Percentiles rank a stretch among this genome's conserved stretches.
These are phyloP conservation scores for Plotosus lineatus DNA, from an alignment of 2,113 vertebrate species.

Conservation along the genomic window DNA sequence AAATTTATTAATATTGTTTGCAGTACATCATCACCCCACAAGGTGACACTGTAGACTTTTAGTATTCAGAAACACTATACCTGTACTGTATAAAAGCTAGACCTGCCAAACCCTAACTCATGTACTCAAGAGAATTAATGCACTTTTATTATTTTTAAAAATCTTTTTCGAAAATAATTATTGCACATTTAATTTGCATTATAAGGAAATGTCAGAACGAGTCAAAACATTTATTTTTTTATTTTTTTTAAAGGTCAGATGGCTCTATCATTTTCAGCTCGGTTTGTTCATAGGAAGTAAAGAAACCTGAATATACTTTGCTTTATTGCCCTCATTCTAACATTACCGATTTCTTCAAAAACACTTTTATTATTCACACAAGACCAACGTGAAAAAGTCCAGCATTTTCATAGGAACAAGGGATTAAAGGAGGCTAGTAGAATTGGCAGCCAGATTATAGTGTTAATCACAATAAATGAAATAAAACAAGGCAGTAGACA, in stretches of 20 bases:
- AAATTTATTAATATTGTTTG: neutral
- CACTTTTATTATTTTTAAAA: too few species aligned
- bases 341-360: neutral
- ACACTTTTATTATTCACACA: neutral
- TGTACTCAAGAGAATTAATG: neutral
- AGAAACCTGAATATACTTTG: neutral
- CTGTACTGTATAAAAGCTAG: neutral
- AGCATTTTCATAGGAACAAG: neutral
- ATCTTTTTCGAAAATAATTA: too few species aligned
- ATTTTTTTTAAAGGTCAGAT: neutral
- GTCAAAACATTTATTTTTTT: too few species aligned
- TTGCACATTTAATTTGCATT: neutral
- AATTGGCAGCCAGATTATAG: neutral
- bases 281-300: neutral
- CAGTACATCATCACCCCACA: constrained; percentile 14
- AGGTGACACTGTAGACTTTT: constrained; percentile 30
- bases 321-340: neutral
- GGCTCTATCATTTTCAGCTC: neutral
- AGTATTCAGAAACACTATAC: too few species aligned
- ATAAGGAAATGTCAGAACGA: neutral
- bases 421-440: neutral
- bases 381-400: neutral
- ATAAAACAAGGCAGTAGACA: constrained; percentile 5
- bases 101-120: neutral
- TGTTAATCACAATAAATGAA: constrained; percentile 15